Evolutionary conservation across 2,113 vertebrate species (phyloP).

Genomic region (Dendrocopos noguchii): DNA sequence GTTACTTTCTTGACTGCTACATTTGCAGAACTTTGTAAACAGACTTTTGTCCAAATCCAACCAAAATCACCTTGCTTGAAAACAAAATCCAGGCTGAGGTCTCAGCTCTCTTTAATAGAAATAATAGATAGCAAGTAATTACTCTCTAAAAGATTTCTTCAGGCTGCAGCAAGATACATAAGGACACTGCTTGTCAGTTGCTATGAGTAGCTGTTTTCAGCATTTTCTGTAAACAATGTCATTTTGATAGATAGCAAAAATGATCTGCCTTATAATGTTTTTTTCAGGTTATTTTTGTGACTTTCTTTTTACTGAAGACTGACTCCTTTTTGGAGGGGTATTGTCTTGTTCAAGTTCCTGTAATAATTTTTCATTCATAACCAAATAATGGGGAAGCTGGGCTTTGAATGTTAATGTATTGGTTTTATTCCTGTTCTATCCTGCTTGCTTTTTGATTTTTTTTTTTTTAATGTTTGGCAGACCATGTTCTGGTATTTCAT

Average conservation of each 20-base stretch:
- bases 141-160: background rate
- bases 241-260: background rate
- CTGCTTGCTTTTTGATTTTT: background rate
- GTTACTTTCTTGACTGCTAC: background rate
- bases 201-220: background rate
- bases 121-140: background rate
- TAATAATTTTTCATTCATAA: constrained; percentile 19
- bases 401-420: background rate
- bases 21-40: background rate
- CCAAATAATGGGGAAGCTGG: background rate
- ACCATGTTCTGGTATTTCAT: background rate
- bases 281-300: background rate
- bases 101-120: background rate
- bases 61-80: background rate
- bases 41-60: background rate
- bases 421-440: background rate
- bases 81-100: background rate
- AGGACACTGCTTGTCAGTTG: background rate
- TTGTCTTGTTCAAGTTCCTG: background rate
- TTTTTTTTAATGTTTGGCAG: background rate
- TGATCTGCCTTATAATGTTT: background rate
- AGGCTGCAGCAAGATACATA: background rate
- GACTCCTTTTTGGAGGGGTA: background rate
- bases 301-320: background rate
- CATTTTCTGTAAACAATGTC: background rate